Percentiles rank a stretch among this genome's conserved stretches.
These are phyloP conservation scores for Drosophila testacea DNA, from an alignment of 2,888 invertebrate species.

Conservation along the genomic window DNA sequence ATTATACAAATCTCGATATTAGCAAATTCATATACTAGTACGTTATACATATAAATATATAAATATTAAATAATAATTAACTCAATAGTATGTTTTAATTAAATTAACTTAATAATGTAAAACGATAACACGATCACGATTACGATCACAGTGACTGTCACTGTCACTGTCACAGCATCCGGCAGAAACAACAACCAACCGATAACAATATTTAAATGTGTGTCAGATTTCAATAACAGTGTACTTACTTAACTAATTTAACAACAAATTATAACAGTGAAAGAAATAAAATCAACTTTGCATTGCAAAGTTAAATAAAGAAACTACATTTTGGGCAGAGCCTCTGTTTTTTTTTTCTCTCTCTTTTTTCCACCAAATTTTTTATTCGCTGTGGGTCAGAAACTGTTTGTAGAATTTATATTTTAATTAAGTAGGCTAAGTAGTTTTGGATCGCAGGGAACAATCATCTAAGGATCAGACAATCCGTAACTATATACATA, in stretches of 20 bases:
- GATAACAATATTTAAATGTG: constrained; percentile 26
- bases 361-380: no score
- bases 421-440: no score
- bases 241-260: constrained; percentile 53
- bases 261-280: constrained; percentile 51
- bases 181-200: constrained; percentile 3
- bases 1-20: constrained; percentile 29
- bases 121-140: neutral
- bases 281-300: constrained; percentile 56
- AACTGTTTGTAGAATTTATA: no score
- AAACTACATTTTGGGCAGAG: constrained; percentile 6
- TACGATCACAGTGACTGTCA: constrained; percentile 11
- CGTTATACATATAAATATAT: constrained; percentile 10
- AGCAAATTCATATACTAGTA: constrained; percentile 29
- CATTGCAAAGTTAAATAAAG: constrained; percentile 57
- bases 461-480: no score
- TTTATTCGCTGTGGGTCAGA: no score
- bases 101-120: constrained; percentile 9
- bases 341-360: constrained; percentile 1
- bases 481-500: no score
- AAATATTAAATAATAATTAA: constrained; percentile 10
- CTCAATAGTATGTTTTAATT: constrained; percentile 17
- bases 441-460: no score
- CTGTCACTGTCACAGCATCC: neutral
- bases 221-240: constrained; percentile 35